Evolutionary conservation across 2,797 vertebrate genomes (phyloP).

Genomic region (Hippocampus kuda): DNA sequence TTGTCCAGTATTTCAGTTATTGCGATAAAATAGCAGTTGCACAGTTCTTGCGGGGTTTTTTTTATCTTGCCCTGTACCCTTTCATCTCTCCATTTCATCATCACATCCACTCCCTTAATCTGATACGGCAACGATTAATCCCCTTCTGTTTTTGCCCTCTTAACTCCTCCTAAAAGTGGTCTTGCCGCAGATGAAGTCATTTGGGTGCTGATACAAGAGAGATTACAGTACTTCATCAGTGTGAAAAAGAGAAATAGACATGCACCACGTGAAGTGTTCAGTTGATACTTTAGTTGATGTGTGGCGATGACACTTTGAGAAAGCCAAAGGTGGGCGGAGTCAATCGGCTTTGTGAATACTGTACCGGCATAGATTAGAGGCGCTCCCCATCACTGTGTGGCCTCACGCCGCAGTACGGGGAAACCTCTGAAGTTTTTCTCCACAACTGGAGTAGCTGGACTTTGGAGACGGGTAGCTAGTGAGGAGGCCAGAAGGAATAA

Average conservation of each 20-base stretch:
- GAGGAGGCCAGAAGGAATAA: neutral
- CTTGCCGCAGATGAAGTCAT: slow-evolving; percentile 39
- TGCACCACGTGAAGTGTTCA: slow-evolving; percentile 14
- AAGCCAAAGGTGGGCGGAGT: slow-evolving; percentile 13
- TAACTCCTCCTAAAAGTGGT: slow-evolving; percentile 47
- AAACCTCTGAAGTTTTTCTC: neutral
- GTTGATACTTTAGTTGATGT: neutral
- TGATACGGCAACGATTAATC: slow-evolving; percentile 45
- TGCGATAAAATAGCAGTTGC: neutral
- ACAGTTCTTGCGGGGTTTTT: neutral
- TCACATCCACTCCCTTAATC: slow-evolving; percentile 44
- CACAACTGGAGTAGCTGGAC: neutral
- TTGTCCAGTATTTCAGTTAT: no score
- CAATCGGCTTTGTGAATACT: neutral
- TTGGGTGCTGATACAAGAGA: slow-evolving; percentile 25
- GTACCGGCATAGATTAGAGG: slow-evolving; percentile 19
- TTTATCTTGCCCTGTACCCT: neutral
- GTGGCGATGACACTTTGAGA: neutral
- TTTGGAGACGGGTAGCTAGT: neutral
- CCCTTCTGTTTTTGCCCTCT: slow-evolving; percentile 24
- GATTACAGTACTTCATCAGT: slow-evolving; percentile 23
- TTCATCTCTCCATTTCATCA: slow-evolving; percentile 13
- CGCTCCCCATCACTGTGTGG: slow-evolving; percentile 11
- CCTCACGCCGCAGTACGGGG: slow-evolving; percentile 17
- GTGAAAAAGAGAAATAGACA: slow-evolving; percentile 8